phyloP scores from a whole-genome alignment of 2,797 vertebrate genomes.

The Lepus oiostolus region DNA sequence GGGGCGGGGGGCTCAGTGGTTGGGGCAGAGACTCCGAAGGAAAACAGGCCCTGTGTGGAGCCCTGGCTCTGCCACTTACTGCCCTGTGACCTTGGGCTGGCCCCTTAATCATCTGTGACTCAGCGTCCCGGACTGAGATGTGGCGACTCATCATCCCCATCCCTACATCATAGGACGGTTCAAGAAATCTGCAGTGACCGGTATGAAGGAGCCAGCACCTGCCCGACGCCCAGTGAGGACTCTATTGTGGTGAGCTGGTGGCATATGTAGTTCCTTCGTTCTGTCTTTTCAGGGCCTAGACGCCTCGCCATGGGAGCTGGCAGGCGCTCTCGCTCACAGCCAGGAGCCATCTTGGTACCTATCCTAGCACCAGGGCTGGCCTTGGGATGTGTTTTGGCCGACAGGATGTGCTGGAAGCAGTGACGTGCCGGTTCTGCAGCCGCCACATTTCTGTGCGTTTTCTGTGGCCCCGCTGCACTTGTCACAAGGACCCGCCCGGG shows the following conservation, averaged over 20 bases:
- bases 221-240: fast-evolving
- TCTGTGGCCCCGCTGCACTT: not conserved
- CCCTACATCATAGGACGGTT: not conserved
- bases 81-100: not conserved
- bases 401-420: fast-evolving
- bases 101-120: not conserved
- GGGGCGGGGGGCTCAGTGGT: fast-evolving
- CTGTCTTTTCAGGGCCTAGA: fast-evolving
- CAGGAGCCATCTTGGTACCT: fast-evolving
- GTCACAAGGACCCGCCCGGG: fast-evolving
- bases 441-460: fast-evolving
- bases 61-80: not conserved
- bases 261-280: fast-evolving
- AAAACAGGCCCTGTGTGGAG: not conserved
- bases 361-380: not conserved
- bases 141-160: not conserved
- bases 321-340: not conserved
- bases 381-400: not conserved
- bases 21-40: not conserved
- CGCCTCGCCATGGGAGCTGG: not conserved
- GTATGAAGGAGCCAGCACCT: fast-evolving
- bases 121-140: not conserved
- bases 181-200: not conserved
- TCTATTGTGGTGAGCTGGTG: not conserved
- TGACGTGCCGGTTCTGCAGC: fast-evolving